Percentiles rank a stretch among this genome's conserved stretches.
Conservation (phyloP, 2,113 vertebrate genomes). For the Vanacampus margaritifer region DNA sequence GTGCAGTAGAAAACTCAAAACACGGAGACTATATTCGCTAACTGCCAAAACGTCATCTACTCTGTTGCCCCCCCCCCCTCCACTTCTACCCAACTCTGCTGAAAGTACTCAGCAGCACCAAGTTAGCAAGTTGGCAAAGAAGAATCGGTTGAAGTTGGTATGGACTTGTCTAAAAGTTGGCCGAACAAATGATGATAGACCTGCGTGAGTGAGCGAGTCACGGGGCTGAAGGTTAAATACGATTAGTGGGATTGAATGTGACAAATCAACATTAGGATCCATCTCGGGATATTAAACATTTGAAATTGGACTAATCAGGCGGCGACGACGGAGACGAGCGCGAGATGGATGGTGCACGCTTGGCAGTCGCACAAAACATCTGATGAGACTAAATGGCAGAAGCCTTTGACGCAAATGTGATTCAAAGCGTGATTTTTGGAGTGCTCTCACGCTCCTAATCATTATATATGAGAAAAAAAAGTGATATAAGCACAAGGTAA, state of each 20-base stretch:
- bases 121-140: not conserved
- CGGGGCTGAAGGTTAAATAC: conserved; percentile 71
- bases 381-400: conserved; percentile 60
- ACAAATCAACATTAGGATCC: conserved; percentile 80
- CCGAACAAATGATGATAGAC: conserved; percentile 55
- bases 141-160: not conserved
- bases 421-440: not conserved
- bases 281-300: conserved; percentile 81
- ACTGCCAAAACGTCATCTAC: no score
- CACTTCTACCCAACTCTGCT: not conserved
- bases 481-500: not conserved
- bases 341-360: conserved; percentile 72
- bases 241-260: conserved; percentile 73
- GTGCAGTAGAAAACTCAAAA: not conserved
- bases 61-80: no score
- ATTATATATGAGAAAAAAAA: not conserved
- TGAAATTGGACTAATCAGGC: conserved; percentile 78
- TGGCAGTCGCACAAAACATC: conserved; percentile 59
- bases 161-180: conserved; percentile 35
- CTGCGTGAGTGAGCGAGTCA: conserved; percentile 58
- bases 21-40: no score
- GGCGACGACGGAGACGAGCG: conserved; percentile 65
- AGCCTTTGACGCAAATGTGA: conserved; percentile 44
- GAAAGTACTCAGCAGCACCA: not conserved
- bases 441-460: not conserved